These are phyloP conservation scores for Megaustenia siamemsis DNA, from an alignment of 2,888 invertebrate species.

Conservation along the genomic window DNA sequence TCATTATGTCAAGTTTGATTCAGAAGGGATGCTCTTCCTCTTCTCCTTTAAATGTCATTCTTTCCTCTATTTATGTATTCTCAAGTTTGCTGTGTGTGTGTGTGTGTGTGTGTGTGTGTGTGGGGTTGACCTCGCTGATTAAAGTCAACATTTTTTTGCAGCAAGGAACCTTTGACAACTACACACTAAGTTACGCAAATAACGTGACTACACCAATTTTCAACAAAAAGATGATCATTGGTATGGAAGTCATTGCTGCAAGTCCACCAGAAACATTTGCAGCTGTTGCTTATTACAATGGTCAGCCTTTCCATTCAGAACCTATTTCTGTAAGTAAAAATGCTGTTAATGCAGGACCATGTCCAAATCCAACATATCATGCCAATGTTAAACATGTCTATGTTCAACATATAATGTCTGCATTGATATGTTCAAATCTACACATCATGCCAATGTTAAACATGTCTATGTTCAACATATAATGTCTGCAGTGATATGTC, in stretches of 20 bases:
- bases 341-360: background rate
- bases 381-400: no score
- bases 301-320: conserved; percentile 88
- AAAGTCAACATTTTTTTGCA: background rate
- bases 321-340: conserved; percentile 81
- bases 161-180: conserved; percentile 38
- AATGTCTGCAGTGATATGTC: no score
- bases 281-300: conserved; percentile 86
- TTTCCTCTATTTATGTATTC: background rate
- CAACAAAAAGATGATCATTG: conserved; percentile 78
- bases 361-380: no score
- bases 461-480: no score
- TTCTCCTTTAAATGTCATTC: background rate
- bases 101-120: background rate
- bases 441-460: no score
- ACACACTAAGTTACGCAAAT: conserved; percentile 60
- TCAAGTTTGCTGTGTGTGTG: no score
- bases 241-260: conserved; percentile 61
- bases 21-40: no score
- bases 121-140: background rate
- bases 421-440: no score
- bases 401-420: no score
- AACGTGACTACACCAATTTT: conserved; percentile 74
- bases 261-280: conserved; percentile 36
- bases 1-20: no score